Conservation (phyloP, 2,797 vertebrate genomes). For the Sebastes aleutianus region DNA sequence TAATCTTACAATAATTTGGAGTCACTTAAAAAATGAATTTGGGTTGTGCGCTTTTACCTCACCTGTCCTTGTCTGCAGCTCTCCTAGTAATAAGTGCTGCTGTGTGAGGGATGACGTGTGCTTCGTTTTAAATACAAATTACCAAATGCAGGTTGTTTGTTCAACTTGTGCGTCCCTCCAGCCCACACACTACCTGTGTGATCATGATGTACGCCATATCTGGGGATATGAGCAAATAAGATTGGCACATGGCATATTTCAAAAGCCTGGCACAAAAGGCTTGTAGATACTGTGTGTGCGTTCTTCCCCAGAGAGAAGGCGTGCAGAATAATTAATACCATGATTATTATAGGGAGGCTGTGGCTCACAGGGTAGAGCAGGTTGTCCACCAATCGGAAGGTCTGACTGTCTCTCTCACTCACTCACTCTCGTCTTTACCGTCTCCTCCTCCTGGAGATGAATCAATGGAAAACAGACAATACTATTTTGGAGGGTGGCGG, state of each 20-base stretch:
- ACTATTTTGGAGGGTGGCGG: too few relatives aligned
- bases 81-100: not conserved
- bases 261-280: not conserved
- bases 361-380: too few relatives aligned
- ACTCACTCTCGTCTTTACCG: too few relatives aligned
- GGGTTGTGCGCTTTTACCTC: not conserved
- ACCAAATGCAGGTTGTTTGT: slow-evolving; percentile 46
- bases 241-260: not conserved
- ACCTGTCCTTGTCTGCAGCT: not conserved
- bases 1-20: too few relatives aligned
- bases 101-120: not conserved
- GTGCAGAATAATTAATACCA: slow-evolving; percentile 72
- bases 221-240: slow-evolving; percentile 40
- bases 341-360: slow-evolving; percentile 11
- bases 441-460: too few relatives aligned
- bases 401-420: too few relatives aligned
- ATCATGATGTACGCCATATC: slow-evolving; percentile 6
- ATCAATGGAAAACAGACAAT: too few relatives aligned
- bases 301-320: slow-evolving; percentile 65
- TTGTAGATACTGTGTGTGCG: not conserved
- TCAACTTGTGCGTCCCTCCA: slow-evolving; percentile 25
- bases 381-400: too few relatives aligned
- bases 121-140: not conserved
- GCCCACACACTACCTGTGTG: slow-evolving; percentile 6
- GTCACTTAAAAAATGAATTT: too few relatives aligned